Evolutionary conservation across 2,888 invertebrate species (phyloP).

Genomic region (Salticus scenicus): DNA sequence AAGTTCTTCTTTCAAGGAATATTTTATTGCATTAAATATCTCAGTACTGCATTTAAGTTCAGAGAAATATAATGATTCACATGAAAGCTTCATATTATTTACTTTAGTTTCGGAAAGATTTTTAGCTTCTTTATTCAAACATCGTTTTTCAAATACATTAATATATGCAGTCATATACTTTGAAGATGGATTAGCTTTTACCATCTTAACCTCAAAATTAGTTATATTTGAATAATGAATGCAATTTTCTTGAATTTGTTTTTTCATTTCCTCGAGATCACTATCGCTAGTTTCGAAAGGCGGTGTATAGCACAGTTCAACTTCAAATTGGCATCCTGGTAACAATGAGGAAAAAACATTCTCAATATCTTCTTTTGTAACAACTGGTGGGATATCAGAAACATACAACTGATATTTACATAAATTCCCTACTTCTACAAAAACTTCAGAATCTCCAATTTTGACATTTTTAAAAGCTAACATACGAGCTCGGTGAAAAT

Average conservation of each 20-base stretch:
- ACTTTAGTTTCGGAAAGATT: not conserved
- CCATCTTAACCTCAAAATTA: conserved; percentile 32
- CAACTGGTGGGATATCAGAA: conserved; percentile 30
- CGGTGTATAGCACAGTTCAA: conserved; percentile 16
- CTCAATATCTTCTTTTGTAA: conserved; percentile 24
- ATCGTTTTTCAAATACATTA: conserved; percentile 20
- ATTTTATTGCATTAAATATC: conserved; percentile 30
- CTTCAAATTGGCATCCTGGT: conserved; percentile 10
- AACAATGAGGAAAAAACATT: conserved; percentile 4
- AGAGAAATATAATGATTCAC: conserved; percentile 39
- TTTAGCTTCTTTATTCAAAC: conserved; percentile 18
- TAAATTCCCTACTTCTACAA: conserved; percentile 17
- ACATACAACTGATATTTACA: conserved; percentile 27
- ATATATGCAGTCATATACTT: conserved; percentile 53
- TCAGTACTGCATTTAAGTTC: conserved; percentile 28
- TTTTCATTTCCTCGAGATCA: conserved; percentile 24
- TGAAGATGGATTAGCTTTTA: conserved; percentile 20
- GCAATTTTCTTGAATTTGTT: conserved; percentile 20
- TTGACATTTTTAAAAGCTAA: not conserved
- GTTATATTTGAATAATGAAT: not conserved
- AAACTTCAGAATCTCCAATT: conserved; percentile 21
- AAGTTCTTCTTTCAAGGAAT: conserved; percentile 21
- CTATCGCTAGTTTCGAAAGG: conserved; percentile 49
- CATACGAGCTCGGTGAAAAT: conserved; percentile 38
- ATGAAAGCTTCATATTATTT: not conserved